Evolutionary conservation across 2,888 invertebrate genomes (phyloP).

Genomic region (Chalcis sispes): DNA sequence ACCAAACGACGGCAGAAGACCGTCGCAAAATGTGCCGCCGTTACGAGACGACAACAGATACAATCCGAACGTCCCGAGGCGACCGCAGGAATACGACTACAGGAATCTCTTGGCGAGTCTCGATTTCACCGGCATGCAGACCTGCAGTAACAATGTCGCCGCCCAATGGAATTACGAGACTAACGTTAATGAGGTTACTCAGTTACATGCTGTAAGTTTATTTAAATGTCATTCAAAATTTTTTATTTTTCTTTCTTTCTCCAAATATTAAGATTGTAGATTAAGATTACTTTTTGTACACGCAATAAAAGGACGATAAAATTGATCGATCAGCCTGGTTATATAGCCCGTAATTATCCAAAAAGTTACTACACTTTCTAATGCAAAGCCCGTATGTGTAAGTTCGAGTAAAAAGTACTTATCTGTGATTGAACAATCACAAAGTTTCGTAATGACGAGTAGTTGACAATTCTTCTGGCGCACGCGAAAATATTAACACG

Average conservation of each 20-base stretch:
- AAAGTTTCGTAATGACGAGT: no score
- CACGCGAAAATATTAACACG: no score
- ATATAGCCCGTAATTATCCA: not conserved
- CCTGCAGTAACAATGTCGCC: slow-evolving; percentile 90
- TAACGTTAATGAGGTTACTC: slow-evolving; percentile 88
- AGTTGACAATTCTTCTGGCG: no score
- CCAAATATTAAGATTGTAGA: no score
- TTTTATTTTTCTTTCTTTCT: no score
- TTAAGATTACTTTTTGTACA: not conserved
- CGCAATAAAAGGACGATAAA: not conserved
- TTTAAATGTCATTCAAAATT: no score
- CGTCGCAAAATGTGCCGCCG: slow-evolving; percentile 45
- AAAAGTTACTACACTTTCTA: not conserved
- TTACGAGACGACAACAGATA: slow-evolving; percentile 50
- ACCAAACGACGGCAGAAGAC: slow-evolving; percentile 11
- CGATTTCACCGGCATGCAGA: slow-evolving; percentile 86
- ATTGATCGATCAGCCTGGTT: not conserved
- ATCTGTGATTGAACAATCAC: no score
- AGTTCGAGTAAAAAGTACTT: no score
- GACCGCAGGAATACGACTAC: slow-evolving; percentile 63
- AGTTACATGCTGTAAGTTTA: slow-evolving; percentile 88
- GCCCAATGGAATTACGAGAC: slow-evolving; percentile 94
- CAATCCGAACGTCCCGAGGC: slow-evolving; percentile 40
- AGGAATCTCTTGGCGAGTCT: slow-evolving; percentile 79
- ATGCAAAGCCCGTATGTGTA: not conserved